Conservation (phyloP, 2,797 vertebrate species). For the Urocyon cinereoargenteus region DNA sequence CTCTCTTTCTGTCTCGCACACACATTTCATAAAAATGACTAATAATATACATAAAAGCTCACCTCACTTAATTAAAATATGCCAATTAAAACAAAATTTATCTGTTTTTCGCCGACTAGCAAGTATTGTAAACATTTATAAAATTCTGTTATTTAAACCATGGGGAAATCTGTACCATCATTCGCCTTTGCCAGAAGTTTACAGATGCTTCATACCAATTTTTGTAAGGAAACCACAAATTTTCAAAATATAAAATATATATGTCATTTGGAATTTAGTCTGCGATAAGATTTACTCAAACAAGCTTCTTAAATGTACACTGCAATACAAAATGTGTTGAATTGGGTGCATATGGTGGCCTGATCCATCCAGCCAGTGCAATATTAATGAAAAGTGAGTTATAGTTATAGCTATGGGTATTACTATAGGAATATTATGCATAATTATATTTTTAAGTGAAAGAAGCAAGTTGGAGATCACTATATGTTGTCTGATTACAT, state of each 20-base stretch:
- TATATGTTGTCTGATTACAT: slow-evolving; percentile 22
- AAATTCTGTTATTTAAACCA: not conserved
- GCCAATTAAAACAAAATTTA: slow-evolving; percentile 31
- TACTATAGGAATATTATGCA: not conserved
- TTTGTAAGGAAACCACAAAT: not conserved
- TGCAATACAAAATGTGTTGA: not conserved
- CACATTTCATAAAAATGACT: not conserved
- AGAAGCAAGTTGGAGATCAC: not conserved
- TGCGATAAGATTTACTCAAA: not conserved
- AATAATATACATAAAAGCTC: not conserved
- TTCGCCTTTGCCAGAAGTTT: not conserved
- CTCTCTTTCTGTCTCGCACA: not conserved
- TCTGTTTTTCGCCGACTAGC: not conserved
- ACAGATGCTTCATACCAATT: not conserved
- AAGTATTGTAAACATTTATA: slow-evolving; percentile 34
- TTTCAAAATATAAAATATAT: not conserved
- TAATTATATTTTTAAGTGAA: slow-evolving; percentile 61
- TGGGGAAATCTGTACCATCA: not conserved
- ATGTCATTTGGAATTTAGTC: not conserved
- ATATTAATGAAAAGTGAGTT: not conserved
- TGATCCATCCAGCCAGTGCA: not conserved
- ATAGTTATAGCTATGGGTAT: not conserved
- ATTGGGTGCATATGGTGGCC: not conserved
- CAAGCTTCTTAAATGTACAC: not conserved
- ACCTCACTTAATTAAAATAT: not conserved